phyloP scores from a whole-genome alignment of 2,888 invertebrate species.

The Meteorus cinctellus region DNA sequence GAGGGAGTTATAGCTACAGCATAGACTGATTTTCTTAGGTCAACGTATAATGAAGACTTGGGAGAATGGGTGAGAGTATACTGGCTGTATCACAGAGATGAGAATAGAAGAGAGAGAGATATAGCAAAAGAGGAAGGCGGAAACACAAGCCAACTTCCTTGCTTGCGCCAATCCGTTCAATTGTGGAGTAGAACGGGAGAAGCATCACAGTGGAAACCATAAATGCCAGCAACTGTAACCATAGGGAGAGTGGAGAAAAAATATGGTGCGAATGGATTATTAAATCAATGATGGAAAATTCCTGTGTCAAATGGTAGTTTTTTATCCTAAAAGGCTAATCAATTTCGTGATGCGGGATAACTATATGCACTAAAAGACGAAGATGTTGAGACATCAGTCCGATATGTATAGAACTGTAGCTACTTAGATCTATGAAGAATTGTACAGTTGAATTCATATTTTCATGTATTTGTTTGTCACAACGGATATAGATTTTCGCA shows the following conservation, averaged over 20 bases:
- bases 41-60: slow-evolving; percentile 72
- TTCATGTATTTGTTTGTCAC: too few relatives aligned
- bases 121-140: slow-evolving; percentile 58
- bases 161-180: slow-evolving; percentile 63
- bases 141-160: slow-evolving; percentile 54
- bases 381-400: too few relatives aligned
- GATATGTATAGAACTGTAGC: too few relatives aligned
- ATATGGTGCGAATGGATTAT: not conserved
- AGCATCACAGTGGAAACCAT: not conserved
- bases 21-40: slow-evolving; percentile 73
- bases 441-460: too few relatives aligned
- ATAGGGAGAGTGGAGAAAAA: not conserved
- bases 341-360: too few relatives aligned
- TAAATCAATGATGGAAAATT: not conserved
- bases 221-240: not conserved
- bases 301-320: not conserved
- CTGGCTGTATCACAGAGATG: slow-evolving; percentile 28
- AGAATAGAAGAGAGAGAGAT: slow-evolving; percentile 43
- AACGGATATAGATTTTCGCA: too few relatives aligned
- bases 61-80: slow-evolving; percentile 48
- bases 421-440: too few relatives aligned
- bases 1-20: slow-evolving; percentile 47
- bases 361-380: too few relatives aligned
- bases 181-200: not conserved
- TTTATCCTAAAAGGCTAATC: not conserved